Conservation (phyloP, 2,797 vertebrate species). For the Lateolabrax maculatus region DNA sequence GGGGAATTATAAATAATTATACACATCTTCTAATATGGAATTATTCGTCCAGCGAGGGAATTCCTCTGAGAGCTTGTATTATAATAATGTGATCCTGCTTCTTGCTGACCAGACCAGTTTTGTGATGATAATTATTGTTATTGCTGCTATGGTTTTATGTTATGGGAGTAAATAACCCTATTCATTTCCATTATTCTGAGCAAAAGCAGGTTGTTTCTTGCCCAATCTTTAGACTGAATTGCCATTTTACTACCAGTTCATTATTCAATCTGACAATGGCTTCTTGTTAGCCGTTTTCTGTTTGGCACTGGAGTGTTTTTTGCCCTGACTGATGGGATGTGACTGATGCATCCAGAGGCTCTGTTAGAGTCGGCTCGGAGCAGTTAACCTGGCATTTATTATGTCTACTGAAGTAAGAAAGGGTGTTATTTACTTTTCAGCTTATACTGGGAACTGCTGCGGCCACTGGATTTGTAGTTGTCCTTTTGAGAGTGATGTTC, state of each 20-base stretch:
- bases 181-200: constrained; percentile 9
- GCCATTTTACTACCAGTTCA: background rate
- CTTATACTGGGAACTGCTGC: background rate
- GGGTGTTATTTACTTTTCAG: background rate
- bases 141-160: background rate
- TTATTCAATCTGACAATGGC: background rate
- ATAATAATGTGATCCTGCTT: constrained; percentile 4
- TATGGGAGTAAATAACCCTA: background rate
- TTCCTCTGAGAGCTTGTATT: constrained; percentile 12
- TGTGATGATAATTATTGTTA: constrained; percentile 8
- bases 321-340: background rate
- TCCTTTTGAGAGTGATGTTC: background rate
- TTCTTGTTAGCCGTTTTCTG: constrained; percentile 2
- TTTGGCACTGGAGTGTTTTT: background rate
- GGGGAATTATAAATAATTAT: constrained; percentile 46
- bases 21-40: constrained; percentile 29
- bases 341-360: background rate
- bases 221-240: background rate
- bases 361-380: background rate
- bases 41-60: background rate
- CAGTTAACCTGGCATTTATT: background rate
- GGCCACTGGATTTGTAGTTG: background rate
- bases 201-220: background rate
- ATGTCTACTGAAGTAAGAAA: background rate
- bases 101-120: constrained; percentile 13